Evolutionary conservation across 92 coral and sea anemone species (phyloP), one percentile per base, ranked within the genome.

Genomic region (Epizoanthus fatuus): DNA sequence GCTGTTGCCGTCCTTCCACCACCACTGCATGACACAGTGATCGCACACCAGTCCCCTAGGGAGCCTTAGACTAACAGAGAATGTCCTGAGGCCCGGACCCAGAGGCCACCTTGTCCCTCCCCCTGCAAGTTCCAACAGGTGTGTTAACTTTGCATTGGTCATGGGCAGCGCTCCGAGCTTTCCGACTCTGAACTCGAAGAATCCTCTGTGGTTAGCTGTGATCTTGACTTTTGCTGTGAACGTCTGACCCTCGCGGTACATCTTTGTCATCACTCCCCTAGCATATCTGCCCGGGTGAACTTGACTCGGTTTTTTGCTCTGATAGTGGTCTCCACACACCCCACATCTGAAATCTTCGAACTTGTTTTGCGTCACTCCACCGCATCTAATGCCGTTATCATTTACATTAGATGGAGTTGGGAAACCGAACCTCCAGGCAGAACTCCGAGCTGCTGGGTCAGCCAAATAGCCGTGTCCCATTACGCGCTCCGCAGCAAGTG

Each of bases 21-120:
- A 96, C 98, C 98, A 96, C 74, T 96, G 98, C 29, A 96, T 52
- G n/a, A 96, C 98, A 67, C 98, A 96, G 86, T 94, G 96, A 15
- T 90, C 90, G 45, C 98, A 96, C 19, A 95, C 86, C 80, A 96
- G 79, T 1, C 93, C 98, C 49, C 35, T 45, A 32, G 98, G 98
- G 14, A 95, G 92, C 63, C 49, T 51, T 19, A 95, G 90, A 15
- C 39, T 44, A 52, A 95, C 93, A 58, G 73, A 74, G 20, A 87
- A 87, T 12, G 47, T 56, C 16, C 77, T 77, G 32, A 29, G n/a
- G 40, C 87, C 79, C 16, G 59, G 12, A 17, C 54, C 76, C 6
- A 47, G 40, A 15, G 75, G 68, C 74, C 84, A 92, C 15, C 76
- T 51, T 45, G 81, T 74, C 10, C 84, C 63, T 4, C 95, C 94